A percentile compares a stretch with the other conserved stretches of the same genome.
Evolutionary conservation across 2,797 vertebrate genomes (phyloP).

Genomic region (Novumbra hubbsi): DNA sequence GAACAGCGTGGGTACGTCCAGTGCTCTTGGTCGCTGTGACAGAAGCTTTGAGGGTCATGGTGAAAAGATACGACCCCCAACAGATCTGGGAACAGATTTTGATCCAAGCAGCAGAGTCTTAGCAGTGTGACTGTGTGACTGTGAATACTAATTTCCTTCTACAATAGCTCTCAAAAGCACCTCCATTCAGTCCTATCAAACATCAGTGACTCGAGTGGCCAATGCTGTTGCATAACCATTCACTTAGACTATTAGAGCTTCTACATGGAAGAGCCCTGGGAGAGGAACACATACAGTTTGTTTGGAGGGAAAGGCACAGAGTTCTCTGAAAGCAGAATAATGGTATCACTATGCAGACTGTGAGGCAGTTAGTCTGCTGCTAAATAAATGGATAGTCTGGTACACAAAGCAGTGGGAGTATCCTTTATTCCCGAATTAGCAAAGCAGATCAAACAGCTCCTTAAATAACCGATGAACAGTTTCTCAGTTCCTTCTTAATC

Average conservation of each 20-base stretch:
- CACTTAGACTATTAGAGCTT: constrained; percentile 36
- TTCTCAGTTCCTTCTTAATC: constrained; percentile 12
- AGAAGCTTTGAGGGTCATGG: constrained; percentile 13
- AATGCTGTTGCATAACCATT: constrained; percentile 67
- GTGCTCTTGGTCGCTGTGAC: constrained; percentile 20
- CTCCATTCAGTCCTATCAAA: constrained; percentile 55
- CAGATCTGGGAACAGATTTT: constrained; percentile 40
- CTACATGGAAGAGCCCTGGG: constrained; percentile 16
- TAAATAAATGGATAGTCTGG: constrained; percentile 27
- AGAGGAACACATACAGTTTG: constrained; percentile 39
- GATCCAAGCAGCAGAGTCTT: constrained; percentile 43
- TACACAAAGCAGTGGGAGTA: constrained; percentile 35
- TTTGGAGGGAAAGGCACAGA: constrained; percentile 13
- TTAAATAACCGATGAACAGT: background rate
- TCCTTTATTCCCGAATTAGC: constrained; percentile 29
- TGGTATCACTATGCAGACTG: constrained; percentile 16
- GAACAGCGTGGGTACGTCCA: constrained; percentile 7
- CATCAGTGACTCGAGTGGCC: constrained; percentile 56
- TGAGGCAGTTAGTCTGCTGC: background rate
- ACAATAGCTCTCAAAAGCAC: constrained; percentile 55
- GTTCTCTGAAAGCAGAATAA: constrained; percentile 29
- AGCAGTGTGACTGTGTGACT: constrained; percentile 31
- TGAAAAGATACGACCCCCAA: constrained; percentile 31
- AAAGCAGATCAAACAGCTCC: constrained; percentile 23
- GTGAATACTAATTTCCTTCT: constrained; percentile 58